These are phyloP conservation scores for Sebastes wilsoni DNA, from an alignment of 2,797 vertebrate genomes.

Conservation along the genomic window DNA sequence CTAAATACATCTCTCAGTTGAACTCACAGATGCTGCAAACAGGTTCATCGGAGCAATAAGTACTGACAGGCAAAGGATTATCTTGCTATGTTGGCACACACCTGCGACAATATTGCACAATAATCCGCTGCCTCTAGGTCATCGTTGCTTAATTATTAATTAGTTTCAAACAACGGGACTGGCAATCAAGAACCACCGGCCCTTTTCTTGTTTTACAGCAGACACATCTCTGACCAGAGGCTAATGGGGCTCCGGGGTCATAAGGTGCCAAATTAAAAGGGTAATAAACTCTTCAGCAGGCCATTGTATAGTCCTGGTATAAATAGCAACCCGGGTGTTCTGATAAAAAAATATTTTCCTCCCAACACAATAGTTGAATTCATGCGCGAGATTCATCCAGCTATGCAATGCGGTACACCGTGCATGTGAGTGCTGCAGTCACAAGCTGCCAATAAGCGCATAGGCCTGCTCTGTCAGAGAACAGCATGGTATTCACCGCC, in stretches of 20 bases:
- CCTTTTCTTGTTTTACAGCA: conserved; percentile 20
- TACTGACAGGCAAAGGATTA: conserved; percentile 65
- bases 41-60: conserved; percentile 63
- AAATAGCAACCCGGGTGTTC: conserved; percentile 74
- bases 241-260: conserved; percentile 48
- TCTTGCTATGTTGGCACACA: conserved; percentile 65
- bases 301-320: conserved; percentile 67
- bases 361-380: conserved; percentile 81
- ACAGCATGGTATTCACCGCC: conserved; percentile 77
- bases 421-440: conserved; percentile 69
- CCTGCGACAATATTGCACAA: conserved; percentile 70
- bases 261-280: conserved; percentile 61
- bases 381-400: conserved; percentile 73
- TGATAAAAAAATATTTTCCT: conserved; percentile 72
- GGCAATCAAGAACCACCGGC: conserved; percentile 10
- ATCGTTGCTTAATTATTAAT: conserved; percentile 59
- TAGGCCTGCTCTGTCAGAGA: conserved; percentile 77
- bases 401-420: conserved; percentile 60
- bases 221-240: conserved; percentile 29
- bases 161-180: conserved; percentile 47
- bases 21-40: conserved; percentile 68
- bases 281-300: conserved; percentile 64
- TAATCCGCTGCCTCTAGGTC: conserved; percentile 69
- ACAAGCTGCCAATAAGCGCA: conserved; percentile 83
- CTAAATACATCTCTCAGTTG: conserved; percentile 26